Evolutionary conservation across 2,888 invertebrate species (phyloP), one percentile per base, ranked within the genome.

Genomic region (Dynastes maya): DNA sequence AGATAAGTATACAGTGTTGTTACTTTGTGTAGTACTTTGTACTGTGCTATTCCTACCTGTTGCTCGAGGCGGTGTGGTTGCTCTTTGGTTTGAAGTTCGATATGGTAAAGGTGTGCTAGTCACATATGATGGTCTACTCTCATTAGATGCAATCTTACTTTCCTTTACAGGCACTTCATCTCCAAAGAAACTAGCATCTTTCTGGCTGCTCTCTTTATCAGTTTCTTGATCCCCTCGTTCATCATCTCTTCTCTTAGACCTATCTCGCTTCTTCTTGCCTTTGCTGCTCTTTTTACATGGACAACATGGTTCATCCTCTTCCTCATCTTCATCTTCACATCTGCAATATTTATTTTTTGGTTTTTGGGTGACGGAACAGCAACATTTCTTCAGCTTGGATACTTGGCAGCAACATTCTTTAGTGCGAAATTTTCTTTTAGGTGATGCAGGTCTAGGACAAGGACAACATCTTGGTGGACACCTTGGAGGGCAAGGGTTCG

Each of bases 401-500:
- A 55, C 53, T 29, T 71, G 65, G 22, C 78, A 78, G 37, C 78
- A 63, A n/a, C 67, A 67, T 65, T 76, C 65, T 53, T 76, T 64
- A 11, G 65, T 45, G 9, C 22, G 45, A 45, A 71, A 72, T 40
- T 13, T 77, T 29, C 77, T 55, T 63, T 63, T 76, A 22, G 79
- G 76, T 6, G 68, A 75, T 13, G 72, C 9, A 8, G 64, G 64
- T 65, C 78, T 49, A n/a, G 72, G 65, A 27, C 72, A 64, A n/a
- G 77, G 77, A 9, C 77, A 53, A 61, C 80, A 80, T 51, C 70
- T 71, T 13, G 77, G 67, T 61, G 71, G 55, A 70, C 81, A 83
- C 55, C 75, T 79, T 8, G 81, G 80, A 27, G 79, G 63, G 53
- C 80, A 82, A 5, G 83, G 81, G 49, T 81, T 82, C 32, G 79